These are phyloP conservation scores for Notarius lentiginosus DNA, from an alignment of 2,113 vertebrate genomes.

Conservation along the genomic window DNA sequence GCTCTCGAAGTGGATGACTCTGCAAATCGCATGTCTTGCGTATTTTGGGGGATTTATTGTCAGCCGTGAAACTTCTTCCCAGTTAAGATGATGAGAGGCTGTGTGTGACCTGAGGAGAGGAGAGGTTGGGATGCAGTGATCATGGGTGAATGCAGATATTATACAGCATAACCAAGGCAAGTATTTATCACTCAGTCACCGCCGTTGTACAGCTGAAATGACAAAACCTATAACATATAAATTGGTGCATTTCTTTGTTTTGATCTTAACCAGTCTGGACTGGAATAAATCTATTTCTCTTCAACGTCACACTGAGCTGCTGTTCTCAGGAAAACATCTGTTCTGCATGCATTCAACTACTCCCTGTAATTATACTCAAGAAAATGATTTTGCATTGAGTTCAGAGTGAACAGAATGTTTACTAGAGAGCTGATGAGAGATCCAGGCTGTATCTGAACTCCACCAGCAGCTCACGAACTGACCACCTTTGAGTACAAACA, in stretches of 20 bases:
- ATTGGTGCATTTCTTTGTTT: background rate
- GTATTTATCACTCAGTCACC: constrained; percentile 16
- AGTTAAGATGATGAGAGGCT: constrained; percentile 18
- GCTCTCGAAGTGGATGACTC: background rate
- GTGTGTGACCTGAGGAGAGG: constrained; percentile 14
- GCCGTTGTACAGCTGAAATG: background rate
- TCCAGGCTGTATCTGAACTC: background rate
- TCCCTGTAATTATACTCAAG: background rate
- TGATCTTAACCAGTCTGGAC: background rate
- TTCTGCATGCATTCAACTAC: background rate
- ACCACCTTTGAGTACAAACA: background rate
- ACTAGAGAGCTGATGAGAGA: background rate
- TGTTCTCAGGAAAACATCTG: background rate
- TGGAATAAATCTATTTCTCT: background rate
- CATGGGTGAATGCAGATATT: constrained; percentile 6
- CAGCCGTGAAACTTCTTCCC: constrained; percentile 29
- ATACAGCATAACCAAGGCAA: constrained; percentile 52
- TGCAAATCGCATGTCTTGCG: background rate
- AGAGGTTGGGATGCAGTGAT: background rate
- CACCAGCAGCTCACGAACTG: background rate
- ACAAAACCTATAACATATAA: no score
- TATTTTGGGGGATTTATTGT: constrained; percentile 36
- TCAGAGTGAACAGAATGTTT: background rate
- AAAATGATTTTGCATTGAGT: background rate
- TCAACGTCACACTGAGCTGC: background rate